Percentiles rank a stretch among this genome's conserved stretches.
Evolutionary conservation across 2,113 vertebrate species (phyloP).

Genomic region (Nansenia antarctica): DNA sequence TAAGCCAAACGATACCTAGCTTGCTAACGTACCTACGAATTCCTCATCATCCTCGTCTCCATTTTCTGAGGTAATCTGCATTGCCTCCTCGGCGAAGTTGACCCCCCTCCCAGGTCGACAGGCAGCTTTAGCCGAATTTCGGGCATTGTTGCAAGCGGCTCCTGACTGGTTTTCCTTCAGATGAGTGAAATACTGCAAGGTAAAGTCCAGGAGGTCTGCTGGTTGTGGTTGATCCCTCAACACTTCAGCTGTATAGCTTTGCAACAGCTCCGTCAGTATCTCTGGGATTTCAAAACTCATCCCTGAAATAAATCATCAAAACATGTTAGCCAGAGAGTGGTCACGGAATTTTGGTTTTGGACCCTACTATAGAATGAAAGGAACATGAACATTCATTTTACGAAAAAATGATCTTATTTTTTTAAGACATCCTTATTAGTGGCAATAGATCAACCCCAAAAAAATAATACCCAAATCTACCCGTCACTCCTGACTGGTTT

Average conservation of each 20-base stretch:
- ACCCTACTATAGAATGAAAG: not conserved
- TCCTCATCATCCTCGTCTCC: constrained; percentile 1
- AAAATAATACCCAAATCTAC: too few species aligned
- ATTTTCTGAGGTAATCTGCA: not conserved
- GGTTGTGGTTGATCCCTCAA: constrained; percentile 80
- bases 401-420: too few species aligned
- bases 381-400: not conserved
- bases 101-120: not conserved
- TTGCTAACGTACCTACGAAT: constrained; percentile 9
- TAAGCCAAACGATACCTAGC: not conserved
- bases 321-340: not conserved
- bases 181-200: constrained; percentile 81
- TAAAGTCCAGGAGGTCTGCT: constrained; percentile 79
- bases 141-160: not conserved
- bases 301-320: too few species aligned
- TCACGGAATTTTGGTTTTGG: constrained; percentile 3
- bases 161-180: constrained; percentile 67
- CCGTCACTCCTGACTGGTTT: constrained; percentile 45
- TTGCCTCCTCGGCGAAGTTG: not conserved
- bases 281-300: constrained; percentile 81
- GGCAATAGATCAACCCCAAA: too few species aligned
- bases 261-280: constrained; percentile 81
- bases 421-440: not conserved
- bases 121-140: not conserved
- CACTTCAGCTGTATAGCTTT: constrained; percentile 82